Base-by-base conservation (phyloP, 2,888 invertebrate genomes). In the Leptinotarsa juncta region DNA sequence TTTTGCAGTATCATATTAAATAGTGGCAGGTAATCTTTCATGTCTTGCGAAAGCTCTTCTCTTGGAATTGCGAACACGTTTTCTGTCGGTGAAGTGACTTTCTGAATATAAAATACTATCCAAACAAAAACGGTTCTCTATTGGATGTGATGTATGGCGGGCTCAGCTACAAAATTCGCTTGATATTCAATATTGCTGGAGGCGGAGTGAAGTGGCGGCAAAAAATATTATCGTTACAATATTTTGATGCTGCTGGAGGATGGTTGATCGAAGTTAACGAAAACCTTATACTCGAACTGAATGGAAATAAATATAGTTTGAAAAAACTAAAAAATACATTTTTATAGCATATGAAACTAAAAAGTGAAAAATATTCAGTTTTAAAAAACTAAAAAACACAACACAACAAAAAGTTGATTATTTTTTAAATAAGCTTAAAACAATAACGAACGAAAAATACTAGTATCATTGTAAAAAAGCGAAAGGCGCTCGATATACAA, bases 101-200 rank as follows among this genome's bases (percentile, higher is more conserved):
- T 71, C 76, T 76, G 76, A 76, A 76, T 76, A 73, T 76, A 68
- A 76, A 76, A 73, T 73, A 73, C 55, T 55, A 57, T 65, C 71
- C 73, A 57, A 76, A 53, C 73, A 72, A 72, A 76, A 76, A 76
- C 76, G 67, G 53, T 23, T 15, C 57, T 75, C 67, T 70, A 49
- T 49, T 14, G 20, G n/a, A n/a, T 18, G 48, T 70, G 72, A 73
- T 73, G 70, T 70, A 75, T 72, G 48, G 70, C 49, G 20, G 68
- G 18, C 65, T 67, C 53, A 65, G 18, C 49, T 32, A 62, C 62
- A 32, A 55, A 26, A n/a, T 69, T 57, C 26, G 48, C 42, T 20
- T 10, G 57, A 69, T 57, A 57, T 69, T 69, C 57, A 69, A 69
- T 69, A 57, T 69, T 26, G 42, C 32, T 42, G 16, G 32, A 12